Base-by-base conservation (phyloP, 2,113 vertebrate genomes). In the Poicephalus gulielmi region DNA sequence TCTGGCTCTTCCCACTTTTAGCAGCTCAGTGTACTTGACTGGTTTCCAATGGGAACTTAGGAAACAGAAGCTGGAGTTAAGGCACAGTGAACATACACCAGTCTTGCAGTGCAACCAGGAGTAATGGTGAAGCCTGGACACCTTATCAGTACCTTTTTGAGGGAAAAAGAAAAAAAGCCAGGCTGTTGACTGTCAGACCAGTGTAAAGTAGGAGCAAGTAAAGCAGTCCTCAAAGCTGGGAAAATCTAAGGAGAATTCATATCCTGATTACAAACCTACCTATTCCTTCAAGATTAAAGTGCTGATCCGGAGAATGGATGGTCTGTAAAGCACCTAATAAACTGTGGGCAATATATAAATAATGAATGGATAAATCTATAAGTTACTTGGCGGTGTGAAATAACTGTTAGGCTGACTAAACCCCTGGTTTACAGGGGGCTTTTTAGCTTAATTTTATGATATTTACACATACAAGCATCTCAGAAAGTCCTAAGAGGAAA, bases 241-340 rank as follows among this genome's bases (percentile, higher is more conserved):
- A 35, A 46, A 33, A 44, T 33, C 18, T 43, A 11, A 53, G 59
- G 49, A 63, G 43, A 88, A 66, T 62, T 94, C 9, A 17, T 62
- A 12, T 49, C 13, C 57, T 82, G 60, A 49, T 73, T 85, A 43
- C 22, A 89, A 49, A 87, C 10, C 9, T 87, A 49, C 52, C 35
- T 75, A 4, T 86, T 60, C 31, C 17, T 64, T 55, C 41, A 64
- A 79, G 55, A 57, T 27, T 75, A 11, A 94, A 92, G 41, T 85
- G 57, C 35, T 92, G 66, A 49, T 52, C 15, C 25, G 52, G 73
- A 39, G 85, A 44, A 55, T 57, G 55, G 76, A 88, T 63, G 85
- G 73, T 86, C 68, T 91, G 13, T 92, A 86, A 96, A 83, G 71
- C 71, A 81, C 73, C 71, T 59, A 70, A 59, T 86, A 95, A 93